Evolutionary conservation across 2,888 invertebrate genomes (phyloP), one percentile per base, ranked within the genome.

Genomic region (Priocnemis perturbator): DNA sequence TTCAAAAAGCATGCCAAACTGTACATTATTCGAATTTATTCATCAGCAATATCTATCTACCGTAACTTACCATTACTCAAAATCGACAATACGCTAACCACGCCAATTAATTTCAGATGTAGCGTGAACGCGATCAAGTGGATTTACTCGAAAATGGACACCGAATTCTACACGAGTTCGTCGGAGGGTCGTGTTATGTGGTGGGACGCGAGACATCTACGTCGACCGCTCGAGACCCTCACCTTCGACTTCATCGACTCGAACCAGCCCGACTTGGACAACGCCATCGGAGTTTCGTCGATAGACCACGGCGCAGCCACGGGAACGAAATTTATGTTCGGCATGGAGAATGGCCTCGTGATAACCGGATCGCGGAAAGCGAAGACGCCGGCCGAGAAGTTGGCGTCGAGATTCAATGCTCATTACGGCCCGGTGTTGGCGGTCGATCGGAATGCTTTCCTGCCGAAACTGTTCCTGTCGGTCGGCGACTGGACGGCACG

Each of bases 401-500:
- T 96, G 82, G 92, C 93, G n/a, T 90, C 74, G 2, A 78, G 79
- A 62, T 85, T 85, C 69, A 81, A 75, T 11, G 82, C 84, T 44
- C 96, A 97, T 83, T 91, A 94, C 60, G 98, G 98, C 0, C 97
- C 97, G 0, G 95, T 98, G 0, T 93, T 95, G 81, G 92, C 96
- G 0, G 91, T 98, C n/a, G 95, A 97, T 85, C 91, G 98, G 63
- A 98, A 98, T 90, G 95, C 97, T 1, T 95, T 95, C 30, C 97
- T 96, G 89, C 93, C 96, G 0, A 97, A 98, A 90, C 96, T 97
- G 87, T 98, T 98, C 87, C 89, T 98, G 50, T 96, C 97, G 0
- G 93, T 98, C 3, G 98, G 98, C 0, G 97, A 98, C 88, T 97
- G 97, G 96, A 95, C 95, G 9, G 96, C 96, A 0, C 91, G 94